Conservation (phyloP, 2,113 vertebrate species). For the Eupsittula cactorum region DNA sequence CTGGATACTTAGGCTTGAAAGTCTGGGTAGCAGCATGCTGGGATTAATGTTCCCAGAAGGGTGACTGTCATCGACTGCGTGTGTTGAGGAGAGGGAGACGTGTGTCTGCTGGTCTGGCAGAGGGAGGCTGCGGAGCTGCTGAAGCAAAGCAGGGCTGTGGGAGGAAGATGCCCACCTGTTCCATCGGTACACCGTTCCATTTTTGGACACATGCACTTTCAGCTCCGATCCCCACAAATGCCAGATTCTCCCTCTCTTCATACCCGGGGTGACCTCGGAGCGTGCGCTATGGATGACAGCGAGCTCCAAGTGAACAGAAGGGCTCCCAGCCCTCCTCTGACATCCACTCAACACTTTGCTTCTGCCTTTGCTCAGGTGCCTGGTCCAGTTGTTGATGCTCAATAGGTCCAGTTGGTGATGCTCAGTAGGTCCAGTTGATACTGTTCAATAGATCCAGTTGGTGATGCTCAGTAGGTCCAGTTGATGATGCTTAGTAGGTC, state of each 20-base stretch:
- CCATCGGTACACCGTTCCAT: slow-evolving; percentile 27
- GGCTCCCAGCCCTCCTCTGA: not conserved
- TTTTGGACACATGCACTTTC: slow-evolving; percentile 49
- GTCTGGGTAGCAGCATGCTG: not conserved
- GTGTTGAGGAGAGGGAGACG: not conserved
- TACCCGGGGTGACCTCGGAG: not conserved
- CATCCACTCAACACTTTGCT: not conserved
- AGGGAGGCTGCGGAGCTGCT: slow-evolving; percentile 11
- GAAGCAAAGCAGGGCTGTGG: slow-evolving; percentile 38
- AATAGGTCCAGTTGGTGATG: not conserved
- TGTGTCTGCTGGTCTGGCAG: slow-evolving; percentile 42
- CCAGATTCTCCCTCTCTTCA: slow-evolving; percentile 6
- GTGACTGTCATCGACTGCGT: not conserved
- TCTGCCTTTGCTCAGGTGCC: not conserved
- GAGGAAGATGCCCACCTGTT: slow-evolving; percentile 63
- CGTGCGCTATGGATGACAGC: not conserved
- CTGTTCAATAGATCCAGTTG: too few species aligned
- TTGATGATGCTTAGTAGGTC: too few species aligned
- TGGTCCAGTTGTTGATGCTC: not conserved
- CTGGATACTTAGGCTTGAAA: not conserved
- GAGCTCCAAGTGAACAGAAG: not conserved
- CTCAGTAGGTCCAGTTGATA: not conserved
- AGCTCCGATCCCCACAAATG: not conserved
- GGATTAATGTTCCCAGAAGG: not conserved
- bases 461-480: not conserved